A percentile compares a stretch with the other conserved stretches of the same genome.
These are phyloP conservation scores for Petrocephalus sullivani DNA, from an alignment of 2,797 vertebrate species.

Conservation along the genomic window DNA sequence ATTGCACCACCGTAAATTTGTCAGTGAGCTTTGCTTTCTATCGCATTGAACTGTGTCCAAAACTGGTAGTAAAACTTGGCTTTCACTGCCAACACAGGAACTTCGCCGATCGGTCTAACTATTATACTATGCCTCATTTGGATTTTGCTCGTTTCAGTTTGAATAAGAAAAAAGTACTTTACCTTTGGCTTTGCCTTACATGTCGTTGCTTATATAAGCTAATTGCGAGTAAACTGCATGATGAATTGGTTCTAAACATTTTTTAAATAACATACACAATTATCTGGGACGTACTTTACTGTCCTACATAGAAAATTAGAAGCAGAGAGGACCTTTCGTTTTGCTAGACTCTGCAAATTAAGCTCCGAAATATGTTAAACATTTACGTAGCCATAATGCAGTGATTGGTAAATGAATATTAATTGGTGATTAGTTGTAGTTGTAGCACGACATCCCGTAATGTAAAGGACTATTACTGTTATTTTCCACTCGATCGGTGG, in stretches of 20 bases:
- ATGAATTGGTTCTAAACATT: not conserved
- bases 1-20: constrained; percentile 5
- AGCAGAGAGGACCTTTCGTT: not conserved
- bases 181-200: not conserved
- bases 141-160: not conserved
- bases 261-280: not conserved
- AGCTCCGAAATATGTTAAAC: not conserved
- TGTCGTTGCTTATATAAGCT: not conserved
- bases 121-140: not conserved
- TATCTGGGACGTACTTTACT: not conserved
- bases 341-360: not conserved
- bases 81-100: not conserved
- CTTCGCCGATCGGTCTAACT: not conserved
- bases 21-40: constrained; percentile 2
- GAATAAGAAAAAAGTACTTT: not conserved
- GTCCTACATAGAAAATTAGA: not conserved
- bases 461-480: not conserved
- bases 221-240: not conserved
- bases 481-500: not conserved
- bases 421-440: not conserved
- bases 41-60: not conserved
- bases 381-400: not conserved
- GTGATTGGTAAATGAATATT: not conserved
- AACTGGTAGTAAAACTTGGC: not conserved
- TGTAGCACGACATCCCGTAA: not conserved